Percentiles rank a stretch among this genome's conserved stretches.
Evolutionary conservation across 2,113 vertebrate genomes (phyloP).

Genomic region (Barnardius zonarius): DNA sequence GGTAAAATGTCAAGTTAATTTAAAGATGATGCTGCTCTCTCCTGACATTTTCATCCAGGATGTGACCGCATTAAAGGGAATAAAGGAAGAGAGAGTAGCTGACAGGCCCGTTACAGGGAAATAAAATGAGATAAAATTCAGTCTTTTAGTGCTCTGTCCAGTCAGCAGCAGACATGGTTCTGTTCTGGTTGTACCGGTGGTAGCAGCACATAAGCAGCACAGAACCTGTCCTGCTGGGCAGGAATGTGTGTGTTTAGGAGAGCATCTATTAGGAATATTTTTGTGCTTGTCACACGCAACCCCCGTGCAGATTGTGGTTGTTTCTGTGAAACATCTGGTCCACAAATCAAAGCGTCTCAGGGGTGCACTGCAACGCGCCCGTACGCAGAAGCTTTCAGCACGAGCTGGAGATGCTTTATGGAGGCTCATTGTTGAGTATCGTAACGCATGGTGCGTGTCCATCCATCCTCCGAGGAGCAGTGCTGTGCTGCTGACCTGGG

Average conservation of each 20-base stretch:
- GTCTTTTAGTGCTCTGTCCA: background rate
- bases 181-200: background rate
- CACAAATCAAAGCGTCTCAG: constrained; percentile 10
- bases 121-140: background rate
- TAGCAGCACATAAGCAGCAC: background rate
- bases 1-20: constrained; percentile 67
- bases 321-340: constrained; percentile 64
- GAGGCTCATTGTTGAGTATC: background rate
- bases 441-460: rapidly evolving
- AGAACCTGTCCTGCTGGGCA: background rate
- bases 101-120: background rate
- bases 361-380: background rate
- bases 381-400: background rate
- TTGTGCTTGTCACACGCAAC: constrained; percentile 7
- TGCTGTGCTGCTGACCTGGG: background rate
- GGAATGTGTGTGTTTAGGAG: background rate
- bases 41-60: constrained; percentile 58
- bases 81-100: background rate
- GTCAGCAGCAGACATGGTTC: background rate
- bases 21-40: background rate
- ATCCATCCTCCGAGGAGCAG: background rate
- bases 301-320: background rate
- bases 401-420: background rate
- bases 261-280: background rate
- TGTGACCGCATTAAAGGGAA: constrained; percentile 1